These are phyloP conservation scores for Neelides folsomi DNA, from an alignment of 2,888 invertebrate species.

Conservation along the genomic window DNA sequence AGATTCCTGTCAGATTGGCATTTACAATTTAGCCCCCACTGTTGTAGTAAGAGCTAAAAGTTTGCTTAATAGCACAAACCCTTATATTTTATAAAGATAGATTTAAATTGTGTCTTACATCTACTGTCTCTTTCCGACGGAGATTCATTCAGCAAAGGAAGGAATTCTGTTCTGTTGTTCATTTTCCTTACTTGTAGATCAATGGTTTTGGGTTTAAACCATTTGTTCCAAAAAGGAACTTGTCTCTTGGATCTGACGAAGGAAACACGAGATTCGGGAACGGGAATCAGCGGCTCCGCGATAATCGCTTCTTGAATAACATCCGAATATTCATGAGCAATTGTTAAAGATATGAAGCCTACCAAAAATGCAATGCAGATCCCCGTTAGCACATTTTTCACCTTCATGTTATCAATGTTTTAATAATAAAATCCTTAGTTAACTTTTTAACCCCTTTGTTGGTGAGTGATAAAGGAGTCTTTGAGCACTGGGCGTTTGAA, in stretches of 20 bases:
- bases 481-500: too few relatives aligned
- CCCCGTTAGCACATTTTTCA: slow-evolving; percentile 8
- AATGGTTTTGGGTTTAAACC: slow-evolving; percentile 14
- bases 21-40: too few relatives aligned
- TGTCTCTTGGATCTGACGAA: slow-evolving; percentile 18
- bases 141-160: neutral
- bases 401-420: slow-evolving; percentile 8
- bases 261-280: too few relatives aligned
- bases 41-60: too few relatives aligned
- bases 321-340: slow-evolving; percentile 9
- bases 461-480: too few relatives aligned
- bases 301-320: slow-evolving; percentile 1
- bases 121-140: slow-evolving; percentile 19
- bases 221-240: slow-evolving; percentile 26
- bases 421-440: too few relatives aligned
- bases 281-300: neutral
- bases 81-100: too few relatives aligned
- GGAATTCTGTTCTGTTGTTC: neutral
- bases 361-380: slow-evolving; percentile 11
- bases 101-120: slow-evolving; percentile 6
- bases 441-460: too few relatives aligned
- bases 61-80: too few relatives aligned
- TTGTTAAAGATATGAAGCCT: slow-evolving; percentile 3
- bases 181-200: neutral
- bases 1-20: too few relatives aligned